A percentile compares a stretch with the other conserved stretches of the same genome.
Conservation (phyloP, 1,140 invertebrate genomes). For the Ips nitidus region DNA sequence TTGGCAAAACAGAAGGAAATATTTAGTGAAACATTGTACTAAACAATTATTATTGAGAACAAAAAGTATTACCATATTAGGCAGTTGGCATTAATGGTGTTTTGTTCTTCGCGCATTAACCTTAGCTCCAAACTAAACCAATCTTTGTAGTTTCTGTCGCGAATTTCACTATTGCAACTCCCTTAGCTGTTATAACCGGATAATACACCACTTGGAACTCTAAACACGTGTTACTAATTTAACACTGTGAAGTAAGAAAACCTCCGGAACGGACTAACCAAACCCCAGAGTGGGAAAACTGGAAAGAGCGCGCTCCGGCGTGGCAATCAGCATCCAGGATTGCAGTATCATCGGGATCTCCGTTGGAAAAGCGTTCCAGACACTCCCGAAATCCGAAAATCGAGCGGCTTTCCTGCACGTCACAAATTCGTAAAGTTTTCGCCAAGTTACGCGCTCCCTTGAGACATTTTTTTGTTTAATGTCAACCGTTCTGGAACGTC, state of each 20-base stretch:
- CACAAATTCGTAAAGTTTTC: conserved; percentile 16
- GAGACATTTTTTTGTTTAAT: conserved; percentile 1
- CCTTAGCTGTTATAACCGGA: neutral
- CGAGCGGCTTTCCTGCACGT: conserved; percentile 4
- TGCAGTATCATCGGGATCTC: conserved; percentile 26
- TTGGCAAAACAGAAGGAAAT: too few relatives aligned
- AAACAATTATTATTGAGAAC: too few relatives aligned
- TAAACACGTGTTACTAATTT: conserved; percentile 25
- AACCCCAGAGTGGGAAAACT: conserved; percentile 27
- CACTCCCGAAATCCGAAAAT: neutral
- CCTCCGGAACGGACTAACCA: conserved; percentile 18
- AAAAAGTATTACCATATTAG: too few relatives aligned
- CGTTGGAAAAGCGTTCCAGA: conserved; percentile 13
- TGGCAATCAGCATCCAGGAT: conserved; percentile 30
- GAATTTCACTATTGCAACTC: too few relatives aligned
- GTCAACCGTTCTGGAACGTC: neutral
- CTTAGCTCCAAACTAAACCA: too few relatives aligned
- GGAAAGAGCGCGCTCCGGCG: conserved; percentile 19
- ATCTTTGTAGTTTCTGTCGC: too few relatives aligned
- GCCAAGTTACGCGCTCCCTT: conserved; percentile 12
- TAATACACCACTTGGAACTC: neutral
- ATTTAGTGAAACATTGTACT: too few relatives aligned
- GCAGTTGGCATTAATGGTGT: too few relatives aligned
- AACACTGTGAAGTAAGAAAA: conserved; percentile 7
- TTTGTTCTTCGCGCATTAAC: too few relatives aligned